Conservation (phyloP, 2,797 vertebrate species). For the Dromococcyx pavoninus region DNA sequence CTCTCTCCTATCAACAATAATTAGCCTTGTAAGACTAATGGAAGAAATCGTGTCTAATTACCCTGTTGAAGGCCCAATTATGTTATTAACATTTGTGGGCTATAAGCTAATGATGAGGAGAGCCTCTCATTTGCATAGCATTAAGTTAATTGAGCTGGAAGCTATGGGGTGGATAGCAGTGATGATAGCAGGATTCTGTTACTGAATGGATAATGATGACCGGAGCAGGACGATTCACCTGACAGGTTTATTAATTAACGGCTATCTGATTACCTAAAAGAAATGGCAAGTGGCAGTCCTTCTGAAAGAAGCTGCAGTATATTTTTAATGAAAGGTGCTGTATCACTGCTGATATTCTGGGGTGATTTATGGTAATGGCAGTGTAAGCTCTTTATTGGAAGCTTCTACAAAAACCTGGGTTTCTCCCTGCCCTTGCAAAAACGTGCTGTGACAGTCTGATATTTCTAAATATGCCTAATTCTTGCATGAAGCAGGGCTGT, state of each 20-base stretch:
- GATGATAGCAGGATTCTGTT: conserved; percentile 85
- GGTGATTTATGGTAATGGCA: conserved; percentile 12
- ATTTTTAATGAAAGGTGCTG: conserved; percentile 40
- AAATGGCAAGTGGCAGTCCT: conserved; percentile 59
- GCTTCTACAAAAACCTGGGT: background rate
- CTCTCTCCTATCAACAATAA: conserved; percentile 79
- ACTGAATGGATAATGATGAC: conserved; percentile 89
- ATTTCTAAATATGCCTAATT: background rate
- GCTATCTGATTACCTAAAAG: conserved; percentile 88
- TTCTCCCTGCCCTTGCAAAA: background rate
- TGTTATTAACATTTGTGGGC: conserved; percentile 87
- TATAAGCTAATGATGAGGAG: conserved; percentile 88
- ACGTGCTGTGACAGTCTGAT: background rate
- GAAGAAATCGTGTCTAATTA: conserved; percentile 88
- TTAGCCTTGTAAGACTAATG: conserved; percentile 88
- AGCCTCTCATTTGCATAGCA: conserved; percentile 95
- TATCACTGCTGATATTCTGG: background rate
- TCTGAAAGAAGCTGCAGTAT: conserved; percentile 12
- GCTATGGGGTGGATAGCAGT: conserved; percentile 68
- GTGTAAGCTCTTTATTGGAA: background rate
- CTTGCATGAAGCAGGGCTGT: background rate
- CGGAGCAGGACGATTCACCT: conserved; percentile 86
- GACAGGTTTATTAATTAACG: conserved; percentile 97
- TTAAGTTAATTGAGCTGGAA: conserved; percentile 95
- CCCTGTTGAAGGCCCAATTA: conserved; percentile 94